Evolutionary conservation across 64 coral and sea anemone species (phyloP).

Genomic region (Stylophora pistillata): DNA sequence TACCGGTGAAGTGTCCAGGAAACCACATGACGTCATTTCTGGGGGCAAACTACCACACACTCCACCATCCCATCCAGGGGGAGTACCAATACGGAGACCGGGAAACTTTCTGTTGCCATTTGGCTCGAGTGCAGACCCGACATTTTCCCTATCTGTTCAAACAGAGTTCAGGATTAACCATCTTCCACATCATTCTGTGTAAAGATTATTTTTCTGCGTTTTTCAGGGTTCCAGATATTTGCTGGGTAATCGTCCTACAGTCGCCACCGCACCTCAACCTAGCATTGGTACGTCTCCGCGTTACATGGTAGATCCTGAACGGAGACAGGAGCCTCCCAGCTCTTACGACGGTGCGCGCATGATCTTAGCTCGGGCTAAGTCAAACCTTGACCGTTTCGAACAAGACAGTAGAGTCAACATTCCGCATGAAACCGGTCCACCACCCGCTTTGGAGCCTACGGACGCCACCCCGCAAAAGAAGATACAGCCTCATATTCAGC

Average conservation of each 20-base stretch:
- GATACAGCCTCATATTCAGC: background rate
- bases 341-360: conserved; percentile 32
- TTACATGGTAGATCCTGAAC: conserved; percentile 46
- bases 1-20: too few relatives aligned
- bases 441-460: background rate
- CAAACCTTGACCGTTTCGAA: conserved; percentile 58
- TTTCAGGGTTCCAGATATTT: conserved; percentile 27
- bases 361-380: conserved; percentile 45
- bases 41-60: too few relatives aligned
- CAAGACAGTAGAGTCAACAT: conserved; percentile 5
- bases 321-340: conserved; percentile 25
- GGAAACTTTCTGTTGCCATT: too few relatives aligned
- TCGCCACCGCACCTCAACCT: conserved; percentile 32
- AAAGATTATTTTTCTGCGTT: background rate
- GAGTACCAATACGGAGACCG: too few relatives aligned
- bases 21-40: too few relatives aligned
- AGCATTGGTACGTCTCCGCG: conserved; percentile 56
- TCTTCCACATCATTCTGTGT: background rate
- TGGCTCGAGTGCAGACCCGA: too few relatives aligned
- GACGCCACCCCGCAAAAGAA: conserved; percentile 22
- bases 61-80: too few relatives aligned
- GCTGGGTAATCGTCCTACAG: conserved; percentile 36
- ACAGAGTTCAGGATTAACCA: too few relatives aligned
- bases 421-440: background rate
- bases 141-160: too few relatives aligned